phyloP scores from a whole-genome alignment of 2,113 vertebrate genomes.

The Tichodroma muraria region DNA sequence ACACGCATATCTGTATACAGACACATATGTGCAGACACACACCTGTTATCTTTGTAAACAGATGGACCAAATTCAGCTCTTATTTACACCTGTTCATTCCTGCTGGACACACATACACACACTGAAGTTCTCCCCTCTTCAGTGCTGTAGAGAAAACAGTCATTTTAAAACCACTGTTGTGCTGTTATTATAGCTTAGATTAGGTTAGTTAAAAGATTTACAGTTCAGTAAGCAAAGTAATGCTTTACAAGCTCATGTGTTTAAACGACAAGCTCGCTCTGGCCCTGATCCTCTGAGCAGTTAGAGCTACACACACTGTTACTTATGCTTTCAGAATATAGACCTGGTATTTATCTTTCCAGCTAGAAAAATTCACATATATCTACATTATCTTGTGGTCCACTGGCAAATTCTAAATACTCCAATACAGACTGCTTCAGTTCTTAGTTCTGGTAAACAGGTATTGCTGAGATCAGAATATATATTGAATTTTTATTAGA shows the following conservation, averaged over 20 bases:
- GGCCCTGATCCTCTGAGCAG: constrained; percentile 52
- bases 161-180: not conserved
- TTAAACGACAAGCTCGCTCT: not conserved
- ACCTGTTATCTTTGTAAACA: constrained; percentile 13
- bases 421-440: not conserved
- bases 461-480: constrained; percentile 8
- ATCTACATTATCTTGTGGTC: not conserved
- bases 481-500: constrained; percentile 64
- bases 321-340: constrained; percentile 27
- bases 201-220: constrained; percentile 54
- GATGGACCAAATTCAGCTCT: constrained; percentile 14
- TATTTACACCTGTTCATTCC: constrained; percentile 20
- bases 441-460: not conserved
- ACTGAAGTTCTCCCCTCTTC: not conserved
- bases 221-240: constrained; percentile 42
- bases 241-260: constrained; percentile 25
- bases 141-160: not conserved
- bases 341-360: not conserved
- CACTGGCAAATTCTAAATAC: not conserved
- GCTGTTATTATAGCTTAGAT: constrained; percentile 13
- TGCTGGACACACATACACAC: not conserved
- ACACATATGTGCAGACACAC: not conserved
- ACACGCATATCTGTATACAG: not conserved
- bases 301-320: not conserved
- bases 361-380: not conserved